These are phyloP conservation scores for Ptychadena robeensis DNA, from an alignment of 2,797 vertebrate species.

Conservation along the genomic window DNA sequence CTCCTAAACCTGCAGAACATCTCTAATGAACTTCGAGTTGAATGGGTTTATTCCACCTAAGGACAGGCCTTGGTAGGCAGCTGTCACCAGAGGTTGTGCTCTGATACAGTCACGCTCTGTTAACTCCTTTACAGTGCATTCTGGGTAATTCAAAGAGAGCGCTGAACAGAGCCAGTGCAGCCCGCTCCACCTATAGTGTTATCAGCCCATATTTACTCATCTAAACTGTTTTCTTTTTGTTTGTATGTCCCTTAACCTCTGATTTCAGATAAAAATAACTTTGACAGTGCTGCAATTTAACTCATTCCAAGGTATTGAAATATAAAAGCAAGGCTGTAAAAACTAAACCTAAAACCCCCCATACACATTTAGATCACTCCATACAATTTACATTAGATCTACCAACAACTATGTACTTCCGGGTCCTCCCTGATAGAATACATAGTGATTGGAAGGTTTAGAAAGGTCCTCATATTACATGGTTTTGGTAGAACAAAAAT, in stretches of 20 bases:
- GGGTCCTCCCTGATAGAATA: no score
- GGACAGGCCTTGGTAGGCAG: constrained; percentile 57
- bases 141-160: constrained; percentile 55
- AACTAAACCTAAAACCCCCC: no score
- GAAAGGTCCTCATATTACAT: no score
- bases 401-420: no score
- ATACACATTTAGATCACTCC: no score
- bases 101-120: constrained; percentile 54
- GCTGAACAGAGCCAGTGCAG: background rate
- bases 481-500: no score
- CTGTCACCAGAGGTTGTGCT: constrained; percentile 56
- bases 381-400: no score
- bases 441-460: no score
- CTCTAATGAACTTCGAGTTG: constrained; percentile 53
- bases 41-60: constrained; percentile 57
- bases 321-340: no score
- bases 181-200: constrained; percentile 19
- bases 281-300: background rate
- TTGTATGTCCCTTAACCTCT: constrained; percentile 1
- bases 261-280: background rate
- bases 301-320: background rate
- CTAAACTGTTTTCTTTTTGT: constrained; percentile 11
- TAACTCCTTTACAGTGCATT: constrained; percentile 49
- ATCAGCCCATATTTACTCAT: constrained; percentile 35
- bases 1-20: constrained; percentile 47